phyloP scores from a whole-genome alignment of 1,140 invertebrate species.

The Pararge aegeria region DNA sequence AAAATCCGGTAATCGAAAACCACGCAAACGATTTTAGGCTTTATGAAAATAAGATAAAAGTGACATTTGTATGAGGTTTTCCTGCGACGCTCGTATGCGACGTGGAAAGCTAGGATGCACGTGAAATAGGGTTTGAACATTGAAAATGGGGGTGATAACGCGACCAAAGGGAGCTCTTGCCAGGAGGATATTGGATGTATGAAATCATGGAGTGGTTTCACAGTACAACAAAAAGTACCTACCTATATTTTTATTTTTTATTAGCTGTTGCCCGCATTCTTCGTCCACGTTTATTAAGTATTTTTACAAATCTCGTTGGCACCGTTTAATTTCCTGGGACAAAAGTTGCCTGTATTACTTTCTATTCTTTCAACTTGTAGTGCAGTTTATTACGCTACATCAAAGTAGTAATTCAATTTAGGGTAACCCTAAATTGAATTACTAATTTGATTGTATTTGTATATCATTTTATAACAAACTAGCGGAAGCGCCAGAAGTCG shows the following conservation, averaged over 20 bases:
- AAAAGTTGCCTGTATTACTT: too few species aligned
- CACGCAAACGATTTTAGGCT: not conserved
- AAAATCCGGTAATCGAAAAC: not conserved
- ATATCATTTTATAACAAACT: too few species aligned
- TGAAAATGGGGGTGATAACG: slow-evolving; percentile 29
- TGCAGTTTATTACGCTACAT: too few species aligned
- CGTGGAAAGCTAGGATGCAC: slow-evolving; percentile 16
- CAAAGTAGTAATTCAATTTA: too few species aligned
- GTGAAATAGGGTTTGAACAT: slow-evolving; percentile 32
- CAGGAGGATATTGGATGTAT: slow-evolving; percentile 5
- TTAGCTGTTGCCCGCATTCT: too few species aligned
- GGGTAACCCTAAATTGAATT: too few species aligned
- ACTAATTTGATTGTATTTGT: too few species aligned
- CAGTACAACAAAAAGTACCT: not conserved
- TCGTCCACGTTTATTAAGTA: too few species aligned
- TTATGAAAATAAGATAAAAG: not conserved
- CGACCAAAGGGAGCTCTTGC: slow-evolving; percentile 23
- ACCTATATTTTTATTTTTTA: not conserved
- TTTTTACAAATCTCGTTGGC: too few species aligned
- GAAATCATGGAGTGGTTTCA: not conserved
- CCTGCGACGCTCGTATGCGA: not conserved
- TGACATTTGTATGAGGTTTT: not conserved
- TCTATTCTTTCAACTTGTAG: too few species aligned
- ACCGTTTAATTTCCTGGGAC: too few species aligned
- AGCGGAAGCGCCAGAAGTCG: too few species aligned